These are phyloP conservation scores for Platysteira castanea DNA, from an alignment of 2,113 vertebrate species.

Conservation along the genomic window DNA sequence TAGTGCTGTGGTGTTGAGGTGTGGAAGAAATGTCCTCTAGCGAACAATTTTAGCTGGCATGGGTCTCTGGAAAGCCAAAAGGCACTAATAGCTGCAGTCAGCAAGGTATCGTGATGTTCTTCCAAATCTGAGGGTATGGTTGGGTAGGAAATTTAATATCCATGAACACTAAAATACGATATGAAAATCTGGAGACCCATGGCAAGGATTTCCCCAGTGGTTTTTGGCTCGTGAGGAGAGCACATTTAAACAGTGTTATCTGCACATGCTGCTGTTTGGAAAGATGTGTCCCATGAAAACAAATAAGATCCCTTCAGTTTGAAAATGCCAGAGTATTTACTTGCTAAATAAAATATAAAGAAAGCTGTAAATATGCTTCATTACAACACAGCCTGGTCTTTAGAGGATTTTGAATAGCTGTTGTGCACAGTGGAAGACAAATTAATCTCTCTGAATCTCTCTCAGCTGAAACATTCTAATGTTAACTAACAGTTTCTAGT, in stretches of 20 bases:
- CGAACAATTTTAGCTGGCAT: background rate
- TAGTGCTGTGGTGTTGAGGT: background rate
- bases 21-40: background rate
- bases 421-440: slow-evolving; percentile 48
- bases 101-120: background rate
- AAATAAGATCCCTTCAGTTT: slow-evolving; percentile 11
- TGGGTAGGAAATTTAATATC: slow-evolving; percentile 9
- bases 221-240: background rate
- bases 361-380: slow-evolving; percentile 61
- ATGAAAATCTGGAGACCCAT: background rate
- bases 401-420: slow-evolving; percentile 49
- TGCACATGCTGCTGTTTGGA: background rate
- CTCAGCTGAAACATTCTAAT: slow-evolving; percentile 64
- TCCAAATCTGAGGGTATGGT: background rate
- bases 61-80: background rate
- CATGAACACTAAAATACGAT: background rate
- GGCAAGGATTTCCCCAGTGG: background rate
- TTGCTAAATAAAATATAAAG: slow-evolving; percentile 46
- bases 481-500: slow-evolving; percentile 60
- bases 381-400: slow-evolving; percentile 49
- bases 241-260: background rate
- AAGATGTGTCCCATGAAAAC: slow-evolving; percentile 3
- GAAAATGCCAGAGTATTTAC: slow-evolving; percentile 39
- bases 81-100: background rate
- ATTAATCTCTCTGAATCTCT: slow-evolving; percentile 61